Conservation (phyloP, 2,113 vertebrate species). For the Coryphaenoides rupestris region DNA sequence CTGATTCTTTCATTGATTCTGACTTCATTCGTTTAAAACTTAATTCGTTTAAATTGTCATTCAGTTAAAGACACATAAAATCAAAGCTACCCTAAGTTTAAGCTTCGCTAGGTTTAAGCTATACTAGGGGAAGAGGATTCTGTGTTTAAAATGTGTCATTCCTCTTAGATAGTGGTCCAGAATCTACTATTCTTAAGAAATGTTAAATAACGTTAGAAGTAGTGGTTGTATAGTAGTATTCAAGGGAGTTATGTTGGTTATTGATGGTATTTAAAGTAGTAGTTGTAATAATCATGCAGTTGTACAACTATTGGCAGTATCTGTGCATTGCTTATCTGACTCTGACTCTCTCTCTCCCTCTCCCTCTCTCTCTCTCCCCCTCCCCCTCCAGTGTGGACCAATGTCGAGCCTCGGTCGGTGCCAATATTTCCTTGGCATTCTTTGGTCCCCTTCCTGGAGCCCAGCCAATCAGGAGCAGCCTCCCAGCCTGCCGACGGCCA, state of each 20-base stretch:
- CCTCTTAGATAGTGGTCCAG: too few relatives aligned
- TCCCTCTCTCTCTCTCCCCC: too few relatives aligned
- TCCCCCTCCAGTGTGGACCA: conserved; percentile 83
- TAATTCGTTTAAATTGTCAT: too few relatives aligned
- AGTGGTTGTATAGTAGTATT: neutral
- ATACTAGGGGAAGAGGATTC: too few relatives aligned
- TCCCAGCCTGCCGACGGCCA: conserved; percentile 83
- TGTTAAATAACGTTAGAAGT: neutral
- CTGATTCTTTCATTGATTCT: too few relatives aligned
- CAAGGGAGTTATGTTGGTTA: neutral
- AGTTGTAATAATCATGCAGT: neutral
- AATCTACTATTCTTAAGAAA: too few relatives aligned
- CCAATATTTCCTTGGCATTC: conserved; percentile 94
- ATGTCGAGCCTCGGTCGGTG: conserved; percentile 90
- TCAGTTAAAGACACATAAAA: too few relatives aligned
- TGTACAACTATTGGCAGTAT: neutral
- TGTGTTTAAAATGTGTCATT: too few relatives aligned
- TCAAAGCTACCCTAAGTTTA: too few relatives aligned
- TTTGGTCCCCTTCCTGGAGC: conserved; percentile 89
- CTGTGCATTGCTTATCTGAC: neutral
- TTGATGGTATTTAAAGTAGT: neutral
- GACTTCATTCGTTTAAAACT: too few relatives aligned
- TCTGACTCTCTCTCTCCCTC: neutral
- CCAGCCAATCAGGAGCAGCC: conserved; percentile 84
- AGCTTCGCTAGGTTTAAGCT: too few relatives aligned